Evolutionary conservation across 1,140 invertebrate genomes (phyloP), one percentile per base, ranked within the genome.

Genomic region (Cherax destructor): DNA sequence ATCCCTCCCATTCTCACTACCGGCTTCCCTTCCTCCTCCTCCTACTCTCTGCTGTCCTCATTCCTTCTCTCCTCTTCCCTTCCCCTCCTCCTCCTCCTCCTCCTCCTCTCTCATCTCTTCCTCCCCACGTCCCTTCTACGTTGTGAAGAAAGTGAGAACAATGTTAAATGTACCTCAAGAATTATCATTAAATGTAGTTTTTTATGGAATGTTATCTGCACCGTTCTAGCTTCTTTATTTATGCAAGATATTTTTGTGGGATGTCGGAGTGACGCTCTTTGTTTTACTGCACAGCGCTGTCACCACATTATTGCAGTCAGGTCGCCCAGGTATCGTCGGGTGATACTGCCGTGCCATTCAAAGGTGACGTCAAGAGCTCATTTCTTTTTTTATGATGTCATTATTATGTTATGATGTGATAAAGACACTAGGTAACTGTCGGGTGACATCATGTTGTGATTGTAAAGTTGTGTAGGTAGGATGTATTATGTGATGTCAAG

Each of bases 161-260:
- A 74, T 74, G 69, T 74, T 30, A 74, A 74, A 30, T 74, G 69
- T 74, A 74, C 69, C 69, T 74, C 69, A 74, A 74, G 24, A 30
- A 65, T 65, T 30, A 24, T 30, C 69, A 30, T 24, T 74, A 74
- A 30, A 74, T 74, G 69, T 74, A 74, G 69, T 30, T 74, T 74
- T 74, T 9, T 30, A 74, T 74, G 69, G 69, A 30, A 74, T 30
- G 69, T 30, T 74, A 30, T 30, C 69, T 74, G 69, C 69, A 74
- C 69, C n/a, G n/a, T 9, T 7, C 30, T 30, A 30, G 6, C 24
- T 30, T 74, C 16, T 74, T 74, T 10, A 30, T 74, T 30, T 74
- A 30, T 30, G 69, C 24, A 24, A 74, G 11, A 74, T 30, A 74
- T 30, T 74, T 74, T 74, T 74, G 69, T 74, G 69, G 24, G 69